Percentiles rank a stretch among this genome's conserved stretches.
phyloP scores from a whole-genome alignment of 2,888 invertebrate genomes.

The Cerastis rubricosa region DNA sequence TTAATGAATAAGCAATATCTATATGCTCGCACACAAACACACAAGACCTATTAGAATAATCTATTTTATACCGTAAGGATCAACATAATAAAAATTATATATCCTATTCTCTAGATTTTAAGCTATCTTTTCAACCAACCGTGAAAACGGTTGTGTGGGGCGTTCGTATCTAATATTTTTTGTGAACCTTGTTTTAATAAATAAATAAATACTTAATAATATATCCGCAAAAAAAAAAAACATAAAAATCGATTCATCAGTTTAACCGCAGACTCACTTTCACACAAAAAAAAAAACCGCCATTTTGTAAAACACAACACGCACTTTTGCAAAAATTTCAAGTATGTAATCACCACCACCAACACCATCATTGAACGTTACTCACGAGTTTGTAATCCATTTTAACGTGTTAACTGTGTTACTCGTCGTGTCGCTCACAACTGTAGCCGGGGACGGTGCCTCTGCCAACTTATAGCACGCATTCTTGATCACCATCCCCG shows the following conservation, averaged over 20 bases:
- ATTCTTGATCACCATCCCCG: conserved; percentile 54
- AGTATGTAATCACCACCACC: conserved; percentile 43
- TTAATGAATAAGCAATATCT: not conserved
- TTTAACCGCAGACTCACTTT: conserved; percentile 15
- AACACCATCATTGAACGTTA: conserved; percentile 57
- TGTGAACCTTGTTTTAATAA: too few relatives aligned
- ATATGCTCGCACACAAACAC: not conserved
- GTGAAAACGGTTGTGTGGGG: too few relatives aligned
- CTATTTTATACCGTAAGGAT: not conserved
- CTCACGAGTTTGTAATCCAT: conserved; percentile 75
- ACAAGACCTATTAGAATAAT: not conserved
- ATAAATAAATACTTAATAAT: too few relatives aligned
- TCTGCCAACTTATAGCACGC: conserved; percentile 50
- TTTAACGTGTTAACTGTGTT: conserved; percentile 37
- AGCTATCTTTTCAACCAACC: not conserved
- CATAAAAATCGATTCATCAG: not conserved
- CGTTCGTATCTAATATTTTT: too few relatives aligned
- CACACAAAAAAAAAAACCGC: conserved; percentile 29
- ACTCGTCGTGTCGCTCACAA: conserved; percentile 43
- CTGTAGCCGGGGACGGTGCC: conserved; percentile 34
- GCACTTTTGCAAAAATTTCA: conserved; percentile 41
- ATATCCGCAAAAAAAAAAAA: not conserved
- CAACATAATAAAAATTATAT: not conserved
- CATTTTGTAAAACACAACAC: conserved; percentile 30
- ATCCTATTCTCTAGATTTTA: not conserved